phyloP scores from a whole-genome alignment of 2,888 invertebrate genomes.

The Patella ulyssiponensis region DNA sequence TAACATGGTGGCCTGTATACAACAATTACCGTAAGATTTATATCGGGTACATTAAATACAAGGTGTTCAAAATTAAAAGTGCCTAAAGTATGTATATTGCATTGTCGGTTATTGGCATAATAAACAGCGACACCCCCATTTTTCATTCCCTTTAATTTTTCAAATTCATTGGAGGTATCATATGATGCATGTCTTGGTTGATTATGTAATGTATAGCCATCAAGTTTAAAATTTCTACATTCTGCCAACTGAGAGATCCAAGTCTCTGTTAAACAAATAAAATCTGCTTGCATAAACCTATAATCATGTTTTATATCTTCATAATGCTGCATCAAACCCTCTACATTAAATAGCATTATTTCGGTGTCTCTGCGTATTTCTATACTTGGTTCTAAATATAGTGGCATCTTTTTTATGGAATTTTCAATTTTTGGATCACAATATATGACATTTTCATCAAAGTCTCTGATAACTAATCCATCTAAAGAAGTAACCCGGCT shows the following conservation, averaged over 20 bases:
- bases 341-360: not conserved
- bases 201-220: not conserved
- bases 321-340: not conserved
- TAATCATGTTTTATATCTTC: slow-evolving; percentile 1
- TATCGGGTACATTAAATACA: not conserved
- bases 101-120: not conserved
- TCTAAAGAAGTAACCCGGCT: not conserved
- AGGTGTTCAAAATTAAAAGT: not conserved
- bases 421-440: not conserved
- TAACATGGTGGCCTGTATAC: not conserved
- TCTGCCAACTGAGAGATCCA: not conserved
- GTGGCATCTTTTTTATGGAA: not conserved
- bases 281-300: not conserved
- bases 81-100: not conserved
- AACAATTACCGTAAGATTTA: not conserved
- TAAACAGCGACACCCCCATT: not conserved
- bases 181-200: not conserved
- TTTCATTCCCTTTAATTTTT: not conserved
- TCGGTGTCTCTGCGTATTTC: not conserved
- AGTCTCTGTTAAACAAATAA: no score
- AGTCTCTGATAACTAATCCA: not conserved
- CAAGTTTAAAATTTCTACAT: not conserved
- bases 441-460: not conserved
- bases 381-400: not conserved
- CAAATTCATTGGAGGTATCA: not conserved